Conservation (phyloP, 1,140 invertebrate species). For the Pogonognathellus flavescens region DNA sequence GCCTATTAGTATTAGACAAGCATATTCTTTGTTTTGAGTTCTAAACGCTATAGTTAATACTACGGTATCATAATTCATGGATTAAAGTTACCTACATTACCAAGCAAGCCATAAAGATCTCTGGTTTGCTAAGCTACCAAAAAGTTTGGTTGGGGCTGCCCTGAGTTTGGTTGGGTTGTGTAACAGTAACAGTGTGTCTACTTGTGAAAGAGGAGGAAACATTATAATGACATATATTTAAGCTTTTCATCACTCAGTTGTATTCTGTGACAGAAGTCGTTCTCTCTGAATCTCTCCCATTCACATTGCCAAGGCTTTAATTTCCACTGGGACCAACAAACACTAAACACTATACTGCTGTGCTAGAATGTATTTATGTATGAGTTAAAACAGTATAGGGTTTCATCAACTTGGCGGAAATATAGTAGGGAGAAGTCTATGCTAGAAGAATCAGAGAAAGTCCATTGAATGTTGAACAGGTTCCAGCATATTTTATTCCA, state of each 20-base stretch:
- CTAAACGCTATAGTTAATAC: no score
- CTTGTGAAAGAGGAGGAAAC: not conserved
- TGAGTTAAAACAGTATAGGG: no score
- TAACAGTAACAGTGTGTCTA: slow-evolving; percentile 3
- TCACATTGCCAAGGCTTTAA: slow-evolving; percentile 8
- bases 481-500: no score
- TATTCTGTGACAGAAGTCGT: slow-evolving; percentile 26
- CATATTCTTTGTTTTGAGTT: no score
- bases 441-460: no score
- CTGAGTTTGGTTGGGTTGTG: not conserved
- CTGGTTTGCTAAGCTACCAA: not conserved
- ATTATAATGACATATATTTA: slow-evolving; percentile 32
- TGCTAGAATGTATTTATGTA: not conserved
- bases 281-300: not conserved
- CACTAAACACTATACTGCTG: not conserved
- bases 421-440: no score
- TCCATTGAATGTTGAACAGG: no score
- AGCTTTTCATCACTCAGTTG: slow-evolving; percentile 19
- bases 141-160: not conserved
- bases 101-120: no score
- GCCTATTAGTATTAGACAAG: no score
- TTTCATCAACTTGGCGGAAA: no score
- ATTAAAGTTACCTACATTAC: not conserved
- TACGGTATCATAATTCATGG: not conserved
- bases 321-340: slow-evolving; percentile 5